A percentile compares a stretch with the other conserved stretches of the same genome.
These are phyloP conservation scores for Macquaria ambigua DNA, from an alignment of 2,113 vertebrate species.

Conservation along the genomic window DNA sequence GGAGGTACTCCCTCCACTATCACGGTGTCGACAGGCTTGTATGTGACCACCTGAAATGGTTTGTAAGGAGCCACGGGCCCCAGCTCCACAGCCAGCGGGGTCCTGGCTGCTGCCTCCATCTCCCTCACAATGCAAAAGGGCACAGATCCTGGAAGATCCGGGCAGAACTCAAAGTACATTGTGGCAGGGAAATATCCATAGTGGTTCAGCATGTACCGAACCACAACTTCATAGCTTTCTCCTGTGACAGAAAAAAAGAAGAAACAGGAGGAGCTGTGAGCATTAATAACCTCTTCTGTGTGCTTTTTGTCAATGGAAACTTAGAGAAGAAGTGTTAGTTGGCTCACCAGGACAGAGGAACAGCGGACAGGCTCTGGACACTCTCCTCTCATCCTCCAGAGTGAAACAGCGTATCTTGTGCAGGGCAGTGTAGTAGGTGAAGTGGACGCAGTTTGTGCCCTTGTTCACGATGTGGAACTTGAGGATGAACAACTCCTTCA, in stretches of 20 bases:
- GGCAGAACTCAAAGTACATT: slow-evolving; percentile 87
- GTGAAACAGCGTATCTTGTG: slow-evolving; percentile 76
- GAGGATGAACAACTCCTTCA: slow-evolving; percentile 50
- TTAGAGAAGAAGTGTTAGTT: neutral
- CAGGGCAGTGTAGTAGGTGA: slow-evolving; percentile 80
- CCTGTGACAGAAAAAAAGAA: slow-evolving; percentile 71
- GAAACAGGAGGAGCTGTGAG: neutral
- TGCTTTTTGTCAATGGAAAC: neutral
- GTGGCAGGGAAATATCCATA: slow-evolving; percentile 86
- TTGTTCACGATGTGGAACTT: slow-evolving; percentile 83
- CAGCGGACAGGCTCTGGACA: slow-evolving; percentile 72
- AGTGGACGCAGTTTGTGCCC: slow-evolving; percentile 73
- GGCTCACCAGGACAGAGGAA: slow-evolving; percentile 86
- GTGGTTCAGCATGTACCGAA: slow-evolving; percentile 79
- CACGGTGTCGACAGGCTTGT: slow-evolving; percentile 53
- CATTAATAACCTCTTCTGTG: neutral
- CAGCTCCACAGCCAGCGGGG: slow-evolving; percentile 84
- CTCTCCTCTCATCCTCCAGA: slow-evolving; percentile 75
- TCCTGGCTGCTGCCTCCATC: slow-evolving; percentile 81
- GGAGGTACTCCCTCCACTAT: slow-evolving; percentile 87
- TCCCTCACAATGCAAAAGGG: slow-evolving; percentile 88
- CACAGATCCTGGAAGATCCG: slow-evolving; percentile 57
- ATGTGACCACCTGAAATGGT: slow-evolving; percentile 70
- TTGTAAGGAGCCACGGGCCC: slow-evolving; percentile 86
- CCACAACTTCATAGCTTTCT: slow-evolving; percentile 80